Evolutionary conservation across 2,888 invertebrate genomes (phyloP), one percentile per base, ranked within the genome.

Genomic region (Petrolisthes manimaculis): DNA sequence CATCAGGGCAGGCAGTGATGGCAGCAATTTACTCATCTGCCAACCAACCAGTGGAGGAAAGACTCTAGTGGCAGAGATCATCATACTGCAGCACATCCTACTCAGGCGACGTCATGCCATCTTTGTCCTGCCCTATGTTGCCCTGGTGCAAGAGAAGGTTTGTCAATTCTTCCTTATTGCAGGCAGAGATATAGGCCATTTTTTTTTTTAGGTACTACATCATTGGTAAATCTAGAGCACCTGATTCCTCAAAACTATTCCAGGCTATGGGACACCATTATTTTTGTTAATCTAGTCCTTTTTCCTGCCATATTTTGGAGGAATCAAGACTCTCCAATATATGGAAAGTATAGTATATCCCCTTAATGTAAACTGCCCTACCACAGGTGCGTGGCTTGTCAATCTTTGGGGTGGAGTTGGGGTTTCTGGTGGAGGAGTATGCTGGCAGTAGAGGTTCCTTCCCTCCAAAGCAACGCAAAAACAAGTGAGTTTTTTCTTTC

Each of bases 1-100:
- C 92, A 94, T 99, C 5, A 95, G 95, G 89, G 51, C 75, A 74
- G 91, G 88, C 8, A 94, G 97, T 69, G 94, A 95, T n/a, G 96
- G 97, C 3, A 94, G 94, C 91, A 99, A 99, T 94, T 94, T 99
- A 77, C 96, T 99, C 89, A 97, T 98, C 92, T 97, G 97, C 0
- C 93, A 99, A 75, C 99, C 99, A 0, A 99, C 99, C 0, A 98
- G 98, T 92, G 99, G 99, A 0, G 99, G 99, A 0, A 99, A 99
- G 94, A 99, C 99, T 0, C 94, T 99, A 55, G 98, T 99, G 14
- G 98, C 99, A 0, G 99, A 99, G 93, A 96, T 99, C 89, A 94
- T 99, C 81, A 97, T 99, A 94, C 93, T 99, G 24, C 94, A 96
- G 77, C 97, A 98, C 94, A 93, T 99, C 6, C 93, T 98, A 12